Evolutionary conservation across 1,140 invertebrate species (phyloP), one percentile per base, ranked within the genome.

Genomic region (Mactra quadrangularis): DNA sequence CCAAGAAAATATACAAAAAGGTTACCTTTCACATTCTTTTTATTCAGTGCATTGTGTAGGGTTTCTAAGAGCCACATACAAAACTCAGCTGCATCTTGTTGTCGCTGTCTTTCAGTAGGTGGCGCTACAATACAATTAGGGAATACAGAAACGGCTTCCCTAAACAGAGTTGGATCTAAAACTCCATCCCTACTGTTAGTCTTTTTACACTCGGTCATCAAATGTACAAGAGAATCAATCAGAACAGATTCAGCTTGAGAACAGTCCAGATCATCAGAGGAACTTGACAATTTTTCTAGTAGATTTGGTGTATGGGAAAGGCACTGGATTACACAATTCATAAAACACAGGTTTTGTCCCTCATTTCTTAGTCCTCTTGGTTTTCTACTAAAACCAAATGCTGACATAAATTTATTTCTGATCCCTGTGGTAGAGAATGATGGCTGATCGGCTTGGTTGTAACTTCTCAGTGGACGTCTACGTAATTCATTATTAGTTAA

Each of bases 21-120:
- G 4, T 38, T 57, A 72, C 50, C 50, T 55, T 57, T 72, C 17
- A 19, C 29, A 35, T 19, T 35, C 47, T 90, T 91, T 74, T 90
- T 89, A 76, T 92, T 92, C 19, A 92, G 85, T 13, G 88, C 84
- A 35, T 66, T 83, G 74, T 92, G 91, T n/a, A 91, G 60, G 9
- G 82, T 84, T 53, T 88, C 87, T 66, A 92, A 87, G 27, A 92
- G 68, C 92, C 92, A 93, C 90, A 90, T 91, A 27, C 92, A 89
- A 74, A 92, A 93, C 79, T 93, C 92, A 57, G 88, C 90, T 25
- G 91, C 87, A 86, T 93, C 92, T 71, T 93, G 92, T 83, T 93
- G 92, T 6, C 38, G 27, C 76, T 92, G 89, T 1, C 84, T 81
- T n/a, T 88, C 57, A 19, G 81, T 84, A 25, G 87, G 85, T 17